Base-by-base conservation (phyloP, 2,888 invertebrate genomes). In the Agonopterix alstromeriana region DNA sequence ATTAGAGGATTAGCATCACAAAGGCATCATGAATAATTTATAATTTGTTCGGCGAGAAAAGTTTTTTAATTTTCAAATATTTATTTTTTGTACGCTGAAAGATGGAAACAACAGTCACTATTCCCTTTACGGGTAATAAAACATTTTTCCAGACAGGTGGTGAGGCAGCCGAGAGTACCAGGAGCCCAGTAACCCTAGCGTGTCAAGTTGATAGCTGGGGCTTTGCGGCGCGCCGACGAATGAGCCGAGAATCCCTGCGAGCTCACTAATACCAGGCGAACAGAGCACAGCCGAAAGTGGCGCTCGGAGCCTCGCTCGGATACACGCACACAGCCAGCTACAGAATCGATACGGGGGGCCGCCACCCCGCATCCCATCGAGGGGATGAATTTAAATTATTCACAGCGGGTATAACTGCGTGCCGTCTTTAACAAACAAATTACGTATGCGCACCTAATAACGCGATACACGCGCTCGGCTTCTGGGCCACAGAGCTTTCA, bases 351-450 rank as follows among this genome's bases (percentile, higher is more conserved):
- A 79, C 73, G 67, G 70, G 69, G 68, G 67, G 70, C 64, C 63
- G 63, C 75, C 73, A 56, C 78, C 78, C 76, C 65, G 63, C 65
- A 60, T 60, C 67, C 70, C 74, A 67, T 70, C 68, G 72, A 75
- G 79, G 86, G 84, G 85, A 84, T 86, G 82, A 82, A 84, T 87
- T 87, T 87, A 86, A 88, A 88, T 88, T 85, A 87, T 88, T 86
- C 87, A 85, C 83, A 85, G 79, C 82, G 80, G 79, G 84, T 80
- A 85, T 80, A 81, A 82, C 82, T 85, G 83, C 78, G 83, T 81
- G 78, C 82, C 84, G 85, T 85, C 88, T 88, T 86, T 83, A 85
- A 85, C 85, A 87, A 87, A 87, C 87, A 88, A 84, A 87, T 87
- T 87, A 87, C 78, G 78, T 86, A 85, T 84, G 86, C 87, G 76